These are phyloP conservation scores for Grammomys surdaster DNA, from an alignment of 2,113 vertebrate genomes.

Conservation along the genomic window DNA sequence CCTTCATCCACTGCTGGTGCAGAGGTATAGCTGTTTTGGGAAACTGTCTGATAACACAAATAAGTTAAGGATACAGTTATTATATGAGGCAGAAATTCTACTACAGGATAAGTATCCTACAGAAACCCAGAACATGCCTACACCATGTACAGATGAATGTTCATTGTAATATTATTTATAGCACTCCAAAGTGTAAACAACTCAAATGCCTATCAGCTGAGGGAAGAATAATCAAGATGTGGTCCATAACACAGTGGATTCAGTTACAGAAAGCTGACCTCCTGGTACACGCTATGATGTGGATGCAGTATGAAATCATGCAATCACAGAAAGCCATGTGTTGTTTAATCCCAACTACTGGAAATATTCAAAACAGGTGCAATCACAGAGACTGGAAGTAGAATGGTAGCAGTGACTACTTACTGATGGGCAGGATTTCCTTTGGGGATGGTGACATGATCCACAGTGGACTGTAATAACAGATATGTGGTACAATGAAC, in stretches of 20 bases:
- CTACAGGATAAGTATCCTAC: neutral
- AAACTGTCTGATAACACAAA: neutral
- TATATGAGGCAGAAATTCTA: neutral
- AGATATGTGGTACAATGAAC: neutral
- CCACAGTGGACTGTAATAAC: neutral
- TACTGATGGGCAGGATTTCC: neutral
- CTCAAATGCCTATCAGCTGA: neutral
- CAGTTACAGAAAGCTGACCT: neutral
- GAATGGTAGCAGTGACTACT: neutral
- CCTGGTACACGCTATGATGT: too few relatives aligned
- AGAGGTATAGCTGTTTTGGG: neutral
- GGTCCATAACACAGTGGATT: neutral
- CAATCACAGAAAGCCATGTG: neutral
- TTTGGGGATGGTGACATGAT: neutral
- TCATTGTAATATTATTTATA: neutral
- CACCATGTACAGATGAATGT: neutral
- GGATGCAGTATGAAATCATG: neutral
- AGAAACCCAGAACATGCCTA: neutral
- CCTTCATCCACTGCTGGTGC: neutral
- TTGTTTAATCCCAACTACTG: neutral
- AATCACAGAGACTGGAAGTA: neutral
- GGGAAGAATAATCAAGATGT: neutral
- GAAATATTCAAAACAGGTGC: neutral
- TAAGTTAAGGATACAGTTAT: neutral
- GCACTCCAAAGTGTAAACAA: neutral